Conservation (phyloP, 2,113 vertebrate genomes). For the Brevimyrus niger region DNA sequence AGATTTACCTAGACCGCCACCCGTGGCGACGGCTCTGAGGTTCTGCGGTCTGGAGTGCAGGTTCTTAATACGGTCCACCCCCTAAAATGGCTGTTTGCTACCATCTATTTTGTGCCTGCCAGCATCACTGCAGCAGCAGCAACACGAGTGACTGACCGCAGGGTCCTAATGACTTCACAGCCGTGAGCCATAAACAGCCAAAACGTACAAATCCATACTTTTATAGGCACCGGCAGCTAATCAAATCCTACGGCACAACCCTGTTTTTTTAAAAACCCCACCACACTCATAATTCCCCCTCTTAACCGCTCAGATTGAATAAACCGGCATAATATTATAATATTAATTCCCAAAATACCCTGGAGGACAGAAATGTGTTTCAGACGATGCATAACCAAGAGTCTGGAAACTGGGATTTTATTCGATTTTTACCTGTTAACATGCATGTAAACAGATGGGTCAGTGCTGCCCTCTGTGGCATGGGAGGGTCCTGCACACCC, state of each 20-base stretch:
- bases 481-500: neutral
- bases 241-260: neutral
- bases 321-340: neutral
- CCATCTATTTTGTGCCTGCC: neutral
- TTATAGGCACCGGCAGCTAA: neutral
- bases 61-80: neutral
- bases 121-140: neutral
- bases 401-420: neutral
- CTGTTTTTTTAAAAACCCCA: neutral
- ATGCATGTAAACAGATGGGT: neutral
- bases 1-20: neutral
- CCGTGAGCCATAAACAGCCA: neutral
- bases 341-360: neutral
- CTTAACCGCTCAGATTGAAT: neutral
- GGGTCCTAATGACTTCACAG: neutral
- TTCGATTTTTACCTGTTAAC: neutral
- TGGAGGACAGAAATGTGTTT: neutral
- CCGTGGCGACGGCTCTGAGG: neutral
- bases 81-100: neutral
- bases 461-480: neutral
- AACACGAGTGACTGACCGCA: neutral
- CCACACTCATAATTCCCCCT: neutral
- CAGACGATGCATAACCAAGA: neutral
- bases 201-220: neutral
- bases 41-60: neutral